phyloP scores from a whole-genome alignment of 1,140 invertebrate species.

The Heterodera carotae region DNA sequence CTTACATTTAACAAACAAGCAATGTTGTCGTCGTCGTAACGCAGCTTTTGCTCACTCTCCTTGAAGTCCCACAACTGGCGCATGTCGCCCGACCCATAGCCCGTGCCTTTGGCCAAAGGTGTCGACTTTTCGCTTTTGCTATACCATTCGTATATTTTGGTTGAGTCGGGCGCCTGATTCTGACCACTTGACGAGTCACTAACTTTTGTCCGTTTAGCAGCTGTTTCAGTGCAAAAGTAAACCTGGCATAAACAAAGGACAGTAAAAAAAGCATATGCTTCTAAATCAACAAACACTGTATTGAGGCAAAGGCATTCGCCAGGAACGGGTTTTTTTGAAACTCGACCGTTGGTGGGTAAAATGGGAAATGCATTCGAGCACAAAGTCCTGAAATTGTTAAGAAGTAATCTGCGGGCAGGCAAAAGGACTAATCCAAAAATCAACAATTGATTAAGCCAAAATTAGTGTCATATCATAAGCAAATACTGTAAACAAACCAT shows the following conservation, averaged over 20 bases:
- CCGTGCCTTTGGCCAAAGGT: slow-evolving; percentile 19
- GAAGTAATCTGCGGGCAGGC: no score
- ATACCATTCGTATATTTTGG: neutral
- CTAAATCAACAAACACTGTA: slow-evolving; percentile 11
- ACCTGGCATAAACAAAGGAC: neutral
- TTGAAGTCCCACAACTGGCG: slow-evolving; percentile 6
- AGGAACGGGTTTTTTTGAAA: slow-evolving; percentile 18
- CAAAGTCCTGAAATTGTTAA: slow-evolving; percentile 31
- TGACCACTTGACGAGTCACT: neutral
- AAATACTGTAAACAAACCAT: slow-evolving; percentile 8
- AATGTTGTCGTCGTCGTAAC: slow-evolving; percentile 27
- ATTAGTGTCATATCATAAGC: no score
- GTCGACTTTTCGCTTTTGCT: neutral
- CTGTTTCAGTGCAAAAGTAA: neutral
- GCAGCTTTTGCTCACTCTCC: slow-evolving; percentile 1
- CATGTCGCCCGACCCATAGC: slow-evolving; percentile 16
- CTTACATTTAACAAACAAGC: slow-evolving; percentile 19
- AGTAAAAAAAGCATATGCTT: neutral
- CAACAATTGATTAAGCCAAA: no score
- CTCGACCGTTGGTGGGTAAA: slow-evolving; percentile 26
- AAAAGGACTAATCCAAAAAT: no score
- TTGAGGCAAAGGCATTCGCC: slow-evolving; percentile 18
- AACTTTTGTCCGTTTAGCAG: neutral
- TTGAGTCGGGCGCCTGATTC: neutral
- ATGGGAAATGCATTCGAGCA: slow-evolving; percentile 30